Conservation (phyloP, 2,797 vertebrate genomes). For the Tapera naevia region DNA sequence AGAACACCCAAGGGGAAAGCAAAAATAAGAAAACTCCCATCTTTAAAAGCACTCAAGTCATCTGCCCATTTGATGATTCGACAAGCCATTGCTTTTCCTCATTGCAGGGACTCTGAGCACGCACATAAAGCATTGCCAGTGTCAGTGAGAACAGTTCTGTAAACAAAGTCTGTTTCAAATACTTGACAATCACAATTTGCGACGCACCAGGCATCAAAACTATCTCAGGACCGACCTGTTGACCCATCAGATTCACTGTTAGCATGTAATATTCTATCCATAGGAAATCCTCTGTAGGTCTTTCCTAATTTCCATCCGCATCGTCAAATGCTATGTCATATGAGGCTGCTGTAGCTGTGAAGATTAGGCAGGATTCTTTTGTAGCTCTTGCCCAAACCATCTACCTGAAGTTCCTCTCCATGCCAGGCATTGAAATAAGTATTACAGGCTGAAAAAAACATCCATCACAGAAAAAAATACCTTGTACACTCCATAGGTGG, state of each 20-base stretch:
- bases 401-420: background rate
- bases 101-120: too few relatives aligned
- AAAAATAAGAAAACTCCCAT: background rate
- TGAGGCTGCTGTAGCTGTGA: background rate
- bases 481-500: background rate
- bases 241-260: background rate
- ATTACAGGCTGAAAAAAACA: background rate
- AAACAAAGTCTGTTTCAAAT: background rate
- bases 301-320: background rate
- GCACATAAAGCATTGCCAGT: accelerated
- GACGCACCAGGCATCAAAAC: background rate
- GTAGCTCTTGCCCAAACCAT: background rate
- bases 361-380: background rate
- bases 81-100: background rate
- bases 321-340: background rate
- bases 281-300: background rate
- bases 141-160: background rate
- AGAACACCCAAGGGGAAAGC: background rate
- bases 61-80: background rate
- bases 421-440: background rate
- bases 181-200: background rate
- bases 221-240: background rate
- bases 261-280: background rate
- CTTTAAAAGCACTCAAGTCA: background rate
- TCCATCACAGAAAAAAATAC: background rate